Percentiles rank a stretch among this genome's conserved stretches.
phyloP scores from a whole-genome alignment of 2,113 vertebrate species.

The Pholis gunnellus region DNA sequence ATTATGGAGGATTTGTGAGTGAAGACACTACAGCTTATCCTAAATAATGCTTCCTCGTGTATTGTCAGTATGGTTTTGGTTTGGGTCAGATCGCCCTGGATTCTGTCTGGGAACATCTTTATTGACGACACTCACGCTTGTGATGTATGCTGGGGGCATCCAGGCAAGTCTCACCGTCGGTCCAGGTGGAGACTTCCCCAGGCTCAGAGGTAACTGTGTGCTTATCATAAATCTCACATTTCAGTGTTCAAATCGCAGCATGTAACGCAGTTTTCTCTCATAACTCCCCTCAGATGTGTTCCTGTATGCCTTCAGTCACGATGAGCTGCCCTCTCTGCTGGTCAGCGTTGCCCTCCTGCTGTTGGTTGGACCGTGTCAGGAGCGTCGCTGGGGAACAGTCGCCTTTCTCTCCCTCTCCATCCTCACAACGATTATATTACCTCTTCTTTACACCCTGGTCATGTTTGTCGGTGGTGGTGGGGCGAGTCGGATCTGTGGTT shows the following conservation, averaged over 20 bases:
- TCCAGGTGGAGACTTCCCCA: slow-evolving; percentile 80
- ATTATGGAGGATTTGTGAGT: not conserved
- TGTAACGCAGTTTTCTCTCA: not conserved
- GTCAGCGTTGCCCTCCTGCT: slow-evolving; percentile 83
- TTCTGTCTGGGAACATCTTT: slow-evolving; percentile 77
- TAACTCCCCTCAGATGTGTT: slow-evolving; percentile 80
- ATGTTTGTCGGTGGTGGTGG: slow-evolving; percentile 78
- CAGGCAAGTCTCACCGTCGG: slow-evolving; percentile 80
- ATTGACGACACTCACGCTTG: slow-evolving; percentile 53
- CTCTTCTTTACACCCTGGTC: slow-evolving; percentile 85
- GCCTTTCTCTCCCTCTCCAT: slow-evolving; percentile 83
- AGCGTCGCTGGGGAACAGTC: slow-evolving; percentile 85
- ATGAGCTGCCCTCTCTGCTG: slow-evolving; percentile 82
- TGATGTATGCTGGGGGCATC: slow-evolving; percentile 71
- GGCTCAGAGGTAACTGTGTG: slow-evolving; percentile 75
- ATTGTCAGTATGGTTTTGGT: slow-evolving; percentile 69
- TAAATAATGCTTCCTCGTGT: slow-evolving; percentile 67
- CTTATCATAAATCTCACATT: not conserved
- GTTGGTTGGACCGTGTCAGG: slow-evolving; percentile 82
- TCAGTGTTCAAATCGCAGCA: not conserved
- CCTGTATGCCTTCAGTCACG: slow-evolving; percentile 86
- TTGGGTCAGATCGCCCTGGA: slow-evolving; percentile 75
- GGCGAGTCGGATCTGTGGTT: slow-evolving; percentile 83
- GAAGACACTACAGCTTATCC: not conserved
- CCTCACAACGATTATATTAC: slow-evolving; percentile 78